These are phyloP conservation scores for Drosophila grimshawi DNA, from an alignment of 1,140 invertebrate genomes.

Conservation along the genomic window DNA sequence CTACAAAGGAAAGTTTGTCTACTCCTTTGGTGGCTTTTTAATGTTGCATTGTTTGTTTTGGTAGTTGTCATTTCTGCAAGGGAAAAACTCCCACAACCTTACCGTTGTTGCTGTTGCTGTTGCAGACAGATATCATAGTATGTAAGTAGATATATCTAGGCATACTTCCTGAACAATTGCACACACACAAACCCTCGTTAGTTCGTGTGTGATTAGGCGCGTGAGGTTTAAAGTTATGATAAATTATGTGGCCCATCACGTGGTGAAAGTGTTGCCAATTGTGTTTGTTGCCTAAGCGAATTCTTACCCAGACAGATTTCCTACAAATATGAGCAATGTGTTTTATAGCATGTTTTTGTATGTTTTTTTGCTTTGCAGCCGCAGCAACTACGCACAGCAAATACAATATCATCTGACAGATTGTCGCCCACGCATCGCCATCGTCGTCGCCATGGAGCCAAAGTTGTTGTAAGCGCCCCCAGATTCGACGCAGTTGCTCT, in stretches of 20 bases:
- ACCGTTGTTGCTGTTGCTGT: slow-evolving; percentile 26
- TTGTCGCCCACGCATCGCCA: slow-evolving; percentile 10
- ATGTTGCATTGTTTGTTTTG: slow-evolving; percentile 53
- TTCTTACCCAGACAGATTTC: slow-evolving; percentile 69
- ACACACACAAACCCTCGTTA: slow-evolving; percentile 1
- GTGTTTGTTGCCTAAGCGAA: slow-evolving; percentile 49
- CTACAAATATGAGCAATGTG: slow-evolving; percentile 64
- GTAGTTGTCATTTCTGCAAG: slow-evolving; percentile 65
- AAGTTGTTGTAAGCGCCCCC: slow-evolving; percentile 67
- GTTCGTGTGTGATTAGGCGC: slow-evolving; percentile 39
- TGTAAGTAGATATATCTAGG: not conserved
- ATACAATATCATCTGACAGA: slow-evolving; percentile 8
- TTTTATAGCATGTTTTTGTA: slow-evolving; percentile 26
- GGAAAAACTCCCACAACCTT: slow-evolving; percentile 66
- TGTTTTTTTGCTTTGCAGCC: slow-evolving; percentile 32
- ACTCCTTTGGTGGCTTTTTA: slow-evolving; percentile 24
- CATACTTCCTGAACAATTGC: slow-evolving; percentile 55
- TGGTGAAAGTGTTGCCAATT: slow-evolving; percentile 70
- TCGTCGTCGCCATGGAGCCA: slow-evolving; percentile 50
- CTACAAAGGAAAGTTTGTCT: slow-evolving; percentile 31
- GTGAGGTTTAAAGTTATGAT: slow-evolving; percentile 64
- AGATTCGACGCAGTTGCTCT: slow-evolving; percentile 36
- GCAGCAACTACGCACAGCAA: slow-evolving; percentile 33
- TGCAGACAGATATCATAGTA: slow-evolving; percentile 18
- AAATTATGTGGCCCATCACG: slow-evolving; percentile 61